Percentiles rank a stretch among this genome's conserved stretches.
phyloP scores from a whole-genome alignment of 2,888 invertebrate species.

The Eristalis tenax region DNA sequence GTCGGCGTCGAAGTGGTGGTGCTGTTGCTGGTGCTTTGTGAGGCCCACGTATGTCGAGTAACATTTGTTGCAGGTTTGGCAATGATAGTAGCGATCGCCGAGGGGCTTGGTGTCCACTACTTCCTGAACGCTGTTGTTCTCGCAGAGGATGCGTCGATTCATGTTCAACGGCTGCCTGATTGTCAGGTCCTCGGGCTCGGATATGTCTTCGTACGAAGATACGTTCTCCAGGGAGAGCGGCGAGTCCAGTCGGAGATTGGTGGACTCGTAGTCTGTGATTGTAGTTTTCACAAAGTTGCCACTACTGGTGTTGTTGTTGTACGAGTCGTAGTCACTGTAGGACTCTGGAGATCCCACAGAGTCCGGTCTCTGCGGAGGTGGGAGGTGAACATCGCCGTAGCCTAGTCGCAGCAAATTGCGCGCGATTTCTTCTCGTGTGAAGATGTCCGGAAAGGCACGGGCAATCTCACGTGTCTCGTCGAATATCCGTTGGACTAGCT shows the following conservation, averaged over 20 bases:
- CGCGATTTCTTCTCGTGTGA: slow-evolving; percentile 79
- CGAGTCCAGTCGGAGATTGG: slow-evolving; percentile 71
- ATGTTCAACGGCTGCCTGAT: slow-evolving; percentile 54
- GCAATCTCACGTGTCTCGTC: slow-evolving; percentile 79
- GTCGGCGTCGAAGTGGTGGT: slow-evolving; percentile 77
- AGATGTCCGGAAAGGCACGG: slow-evolving; percentile 79
- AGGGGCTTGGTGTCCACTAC: slow-evolving; percentile 75
- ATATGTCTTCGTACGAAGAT: slow-evolving; percentile 49
- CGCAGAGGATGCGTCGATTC: slow-evolving; percentile 75
- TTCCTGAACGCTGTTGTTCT: slow-evolving; percentile 75
- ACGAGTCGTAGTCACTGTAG: slow-evolving; percentile 75
- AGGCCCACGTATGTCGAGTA: slow-evolving; percentile 80
- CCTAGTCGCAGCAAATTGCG: slow-evolving; percentile 77
- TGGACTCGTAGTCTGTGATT: slow-evolving; percentile 78
- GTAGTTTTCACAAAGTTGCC: slow-evolving; percentile 75
- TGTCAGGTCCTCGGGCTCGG: slow-evolving; percentile 79
- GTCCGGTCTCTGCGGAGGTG: slow-evolving; percentile 65
- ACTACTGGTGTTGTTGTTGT: slow-evolving; percentile 77
- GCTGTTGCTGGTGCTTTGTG: slow-evolving; percentile 79
- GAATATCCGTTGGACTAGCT: slow-evolving; percentile 78
- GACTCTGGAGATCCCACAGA: slow-evolving; percentile 77
- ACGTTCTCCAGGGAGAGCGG: slow-evolving; percentile 59
- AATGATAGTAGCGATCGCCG: slow-evolving; percentile 79
- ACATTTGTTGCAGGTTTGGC: slow-evolving; percentile 80
- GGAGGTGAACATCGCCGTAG: slow-evolving; percentile 77